These are phyloP conservation scores for Glyphotaelius pellucidus DNA, from an alignment of 2,888 invertebrate genomes.

Conservation along the genomic window DNA sequence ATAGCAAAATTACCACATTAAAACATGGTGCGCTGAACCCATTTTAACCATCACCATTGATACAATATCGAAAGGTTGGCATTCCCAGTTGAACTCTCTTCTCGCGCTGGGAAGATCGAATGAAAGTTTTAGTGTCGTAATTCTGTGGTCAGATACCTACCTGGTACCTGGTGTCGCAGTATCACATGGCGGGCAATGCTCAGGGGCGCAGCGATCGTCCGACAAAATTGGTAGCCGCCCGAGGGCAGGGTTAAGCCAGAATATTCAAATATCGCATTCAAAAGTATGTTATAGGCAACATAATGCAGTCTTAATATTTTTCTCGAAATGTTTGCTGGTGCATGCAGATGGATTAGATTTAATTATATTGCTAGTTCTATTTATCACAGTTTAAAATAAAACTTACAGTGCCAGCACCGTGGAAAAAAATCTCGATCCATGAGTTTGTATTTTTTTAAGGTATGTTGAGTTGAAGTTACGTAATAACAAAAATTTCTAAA, in stretches of 20 bases:
- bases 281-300: background rate
- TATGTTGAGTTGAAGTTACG: too few relatives aligned
- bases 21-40: background rate
- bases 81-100: conserved; percentile 19
- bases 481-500: too few relatives aligned
- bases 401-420: too few relatives aligned
- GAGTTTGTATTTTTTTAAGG: too few relatives aligned
- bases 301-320: background rate
- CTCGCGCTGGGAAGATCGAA: conserved; percentile 2
- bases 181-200: background rate
- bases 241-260: background rate
- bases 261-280: background rate
- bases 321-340: background rate
- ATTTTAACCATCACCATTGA: background rate
- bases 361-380: background rate
- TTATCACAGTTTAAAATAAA: too few relatives aligned
- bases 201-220: background rate
- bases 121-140: conserved; percentile 49
- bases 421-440: too few relatives aligned
- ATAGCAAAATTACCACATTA: background rate
- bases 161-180: background rate
- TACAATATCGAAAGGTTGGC: background rate
- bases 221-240: background rate
- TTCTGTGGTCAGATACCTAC: conserved; percentile 41
- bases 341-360: background rate